These are phyloP conservation scores for Aelia acuminata DNA, from an alignment of 2,888 invertebrate species.

Conservation along the genomic window DNA sequence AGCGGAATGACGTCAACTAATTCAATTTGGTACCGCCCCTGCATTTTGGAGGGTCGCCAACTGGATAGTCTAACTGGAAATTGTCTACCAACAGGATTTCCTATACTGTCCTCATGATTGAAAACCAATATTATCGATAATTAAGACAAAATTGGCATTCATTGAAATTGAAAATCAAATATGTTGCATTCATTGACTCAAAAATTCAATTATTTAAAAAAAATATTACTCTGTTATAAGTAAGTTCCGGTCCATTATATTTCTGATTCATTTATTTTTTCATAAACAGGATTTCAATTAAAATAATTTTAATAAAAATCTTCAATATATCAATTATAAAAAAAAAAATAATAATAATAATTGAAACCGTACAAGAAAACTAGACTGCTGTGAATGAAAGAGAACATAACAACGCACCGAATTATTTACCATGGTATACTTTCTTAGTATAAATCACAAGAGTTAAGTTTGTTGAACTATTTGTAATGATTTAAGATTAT, in stretches of 20 bases:
- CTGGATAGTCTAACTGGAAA: background rate
- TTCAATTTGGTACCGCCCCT: conserved; percentile 51
- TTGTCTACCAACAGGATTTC: background rate
- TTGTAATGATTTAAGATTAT: background rate
- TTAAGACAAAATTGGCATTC: background rate
- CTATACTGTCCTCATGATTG: background rate
- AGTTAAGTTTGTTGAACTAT: background rate
- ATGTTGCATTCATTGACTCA: background rate
- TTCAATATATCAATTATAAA: background rate
- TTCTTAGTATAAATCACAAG: background rate
- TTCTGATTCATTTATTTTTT: background rate
- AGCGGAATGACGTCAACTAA: conserved; percentile 49
- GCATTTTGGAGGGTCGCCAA: background rate
- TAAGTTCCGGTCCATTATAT: background rate
- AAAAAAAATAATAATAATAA: background rate
- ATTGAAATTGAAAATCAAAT: background rate
- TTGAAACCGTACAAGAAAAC: background rate
- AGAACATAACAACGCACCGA: background rate
- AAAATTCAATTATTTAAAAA: background rate
- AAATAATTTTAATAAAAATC: background rate
- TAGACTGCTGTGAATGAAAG: background rate
- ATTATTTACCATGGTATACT: background rate
- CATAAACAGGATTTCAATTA: background rate
- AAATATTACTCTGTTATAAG: too few species aligned
- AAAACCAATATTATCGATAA: background rate